Conservation (phyloP, 2,888 invertebrate genomes). For the Coenonympha glycerion region DNA sequence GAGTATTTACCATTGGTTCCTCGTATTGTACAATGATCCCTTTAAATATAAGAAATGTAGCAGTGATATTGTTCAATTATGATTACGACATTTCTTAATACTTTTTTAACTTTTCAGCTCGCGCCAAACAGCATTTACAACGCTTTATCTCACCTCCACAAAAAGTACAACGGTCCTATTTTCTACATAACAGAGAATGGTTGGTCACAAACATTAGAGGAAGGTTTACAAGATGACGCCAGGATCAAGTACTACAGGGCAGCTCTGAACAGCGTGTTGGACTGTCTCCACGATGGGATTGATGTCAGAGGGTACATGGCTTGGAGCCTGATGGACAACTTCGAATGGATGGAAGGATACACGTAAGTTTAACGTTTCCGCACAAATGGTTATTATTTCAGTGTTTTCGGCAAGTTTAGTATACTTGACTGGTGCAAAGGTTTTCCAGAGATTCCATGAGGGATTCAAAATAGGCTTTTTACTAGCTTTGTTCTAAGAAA, state of each 20-base stretch:
- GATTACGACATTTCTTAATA: not conserved
- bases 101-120: constrained; percentile 50
- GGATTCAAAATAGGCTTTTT: too few relatives aligned
- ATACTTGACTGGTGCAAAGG: too few relatives aligned
- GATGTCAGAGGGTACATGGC: constrained; percentile 73
- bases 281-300: constrained; percentile 62
- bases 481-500: too few relatives aligned
- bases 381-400: too few relatives aligned
- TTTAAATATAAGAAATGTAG: too few relatives aligned
- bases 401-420: too few relatives aligned
- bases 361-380: too few relatives aligned
- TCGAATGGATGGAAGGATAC: constrained; percentile 78
- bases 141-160: constrained; percentile 64
- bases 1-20: too few relatives aligned
- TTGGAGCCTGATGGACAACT: constrained; percentile 80
- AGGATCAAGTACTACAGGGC: constrained; percentile 60
- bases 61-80: too few relatives aligned
- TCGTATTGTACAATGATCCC: too few relatives aligned
- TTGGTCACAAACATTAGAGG: constrained; percentile 50
- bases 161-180: constrained; percentile 66
- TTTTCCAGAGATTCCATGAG: too few relatives aligned
- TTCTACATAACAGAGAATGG: constrained; percentile 80
- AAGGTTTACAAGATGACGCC: constrained; percentile 56
- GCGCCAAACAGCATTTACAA: constrained; percentile 78
- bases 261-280: constrained; percentile 58